Evolutionary conservation across 2,797 vertebrate species (phyloP), one percentile per base, ranked within the genome.

Genomic region (Knipowitschia caucasica): DNA sequence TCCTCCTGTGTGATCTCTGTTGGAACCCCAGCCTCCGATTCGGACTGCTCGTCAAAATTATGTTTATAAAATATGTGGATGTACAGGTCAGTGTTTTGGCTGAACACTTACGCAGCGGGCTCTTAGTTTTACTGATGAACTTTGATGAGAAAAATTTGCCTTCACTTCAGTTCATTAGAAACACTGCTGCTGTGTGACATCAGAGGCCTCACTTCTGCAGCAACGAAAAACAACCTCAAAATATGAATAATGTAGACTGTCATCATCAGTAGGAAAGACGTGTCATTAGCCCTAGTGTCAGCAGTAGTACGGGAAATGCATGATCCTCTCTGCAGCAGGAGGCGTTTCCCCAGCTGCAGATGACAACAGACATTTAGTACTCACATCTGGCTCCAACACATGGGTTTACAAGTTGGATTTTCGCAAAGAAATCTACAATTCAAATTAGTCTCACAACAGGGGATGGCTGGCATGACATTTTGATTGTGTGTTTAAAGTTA

Each of bases 181-280:
- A 27, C 38, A 65, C 49, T 24, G 50, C 43, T 62, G 36, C 18
- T 4, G 11, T 24, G 63, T 73, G 62, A 20, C 6, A 75, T 65
- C 35, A 80, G 71, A 61, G 52, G 39, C 26, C 51, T 52, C 31
- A 56, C 47, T 71, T 36, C 58, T 64, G 14, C 17, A 14, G 63
- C 71, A 47, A 69, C 52, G 18, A 35, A 40, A 4, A 24, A 39
- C n/a, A n/a, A 55, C 18, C 47, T 12, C 30, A 46, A 33, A 52
- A 66, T 40, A 23, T 11, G n/a, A 46, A 52, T 20, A 53, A 39
- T 1, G 20, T 1, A 50, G 24, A 56, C 49, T 31, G 31, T 17
- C 24, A 36, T 58, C 27, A 33, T 3, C 33, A 10, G 5, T 6
- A 29, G 33, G 15, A 36, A 24, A 2, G 23, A 38, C 14, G 46